These are phyloP conservation scores for Netelia melanura DNA, from an alignment of 2,888 invertebrate species.

Conservation along the genomic window DNA sequence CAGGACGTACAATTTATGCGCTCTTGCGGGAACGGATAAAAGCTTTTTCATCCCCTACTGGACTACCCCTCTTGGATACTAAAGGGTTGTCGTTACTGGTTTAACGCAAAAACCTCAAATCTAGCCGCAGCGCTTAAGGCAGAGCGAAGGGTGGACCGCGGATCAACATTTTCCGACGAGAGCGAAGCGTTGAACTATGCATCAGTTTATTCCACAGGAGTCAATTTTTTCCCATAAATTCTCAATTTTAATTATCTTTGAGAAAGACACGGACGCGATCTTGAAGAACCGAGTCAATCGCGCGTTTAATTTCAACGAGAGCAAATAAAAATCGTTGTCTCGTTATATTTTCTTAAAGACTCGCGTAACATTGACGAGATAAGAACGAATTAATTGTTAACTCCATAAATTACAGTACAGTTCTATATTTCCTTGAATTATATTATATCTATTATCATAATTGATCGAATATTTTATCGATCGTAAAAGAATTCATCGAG, in stretches of 20 bases:
- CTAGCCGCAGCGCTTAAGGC: slow-evolving; percentile 14
- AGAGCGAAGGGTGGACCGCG: neutral
- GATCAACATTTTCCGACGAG: too few relatives aligned
- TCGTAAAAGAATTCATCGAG: too few relatives aligned
- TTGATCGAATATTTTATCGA: too few relatives aligned
- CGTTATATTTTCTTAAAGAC: too few relatives aligned
- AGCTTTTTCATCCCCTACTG: slow-evolving; percentile 38
- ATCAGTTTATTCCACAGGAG: neutral
- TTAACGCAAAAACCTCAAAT: slow-evolving; percentile 51
- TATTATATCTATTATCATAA: too few relatives aligned
- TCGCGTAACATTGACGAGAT: too few relatives aligned
- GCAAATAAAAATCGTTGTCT: too few relatives aligned
- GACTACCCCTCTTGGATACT: neutral
- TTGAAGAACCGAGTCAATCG: neutral
- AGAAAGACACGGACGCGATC: too few relatives aligned
- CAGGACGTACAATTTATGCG: slow-evolving; percentile 54
- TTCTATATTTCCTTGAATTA: too few relatives aligned
- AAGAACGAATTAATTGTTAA: too few relatives aligned
- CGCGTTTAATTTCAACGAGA: neutral
- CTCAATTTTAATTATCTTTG: neutral
- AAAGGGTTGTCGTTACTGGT: neutral
- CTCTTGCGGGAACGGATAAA: slow-evolving; percentile 57
- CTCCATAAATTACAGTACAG: too few relatives aligned
- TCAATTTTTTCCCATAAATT: neutral
- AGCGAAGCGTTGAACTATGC: neutral